Base-by-base conservation (phyloP, 2,888 invertebrate species). In the Syritta pipiens region DNA sequence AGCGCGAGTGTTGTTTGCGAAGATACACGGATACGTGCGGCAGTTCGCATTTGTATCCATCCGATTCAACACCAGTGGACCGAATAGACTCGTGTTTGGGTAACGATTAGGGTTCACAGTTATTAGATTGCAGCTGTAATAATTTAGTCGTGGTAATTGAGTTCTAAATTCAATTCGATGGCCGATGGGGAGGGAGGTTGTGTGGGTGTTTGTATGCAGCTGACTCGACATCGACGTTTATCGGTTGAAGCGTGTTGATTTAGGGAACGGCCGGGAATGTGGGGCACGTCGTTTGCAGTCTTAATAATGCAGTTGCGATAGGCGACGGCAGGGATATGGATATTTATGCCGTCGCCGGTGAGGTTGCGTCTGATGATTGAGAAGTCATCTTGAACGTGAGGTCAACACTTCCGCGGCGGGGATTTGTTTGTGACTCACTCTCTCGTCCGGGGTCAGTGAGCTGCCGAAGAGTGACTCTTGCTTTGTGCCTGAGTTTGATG, bases 91-190 rank as follows among this genome's bases (percentile, higher is more conserved):
- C 65, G 77, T 79, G 72, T 79, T 72, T 67, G 77, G 72, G 72
- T 79, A 79, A 67, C 77, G 77, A 79, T 79, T 79, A 79, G 77
- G n/a, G 77, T 79, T 79, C 67, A 79, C 77, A 79, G 77, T 79
- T 79, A 79, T 79, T 79, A 79, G 77, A 79, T 79, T 79, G 77
- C 65, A 79, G 72, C 72, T 72, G 72, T 79, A 79, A 79, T 79
- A 79, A 79, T 79, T 79, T 79, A 72, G 77, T 79, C 72, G 49
- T 60, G 77, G 57, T 79, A 79, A 79, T 79, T 79, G 77, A 79
- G 77, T 79, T 72, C 77, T 79, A 79, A 79, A 79, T 59, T 72
- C 51, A 67, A 28, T 60, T 19, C 26, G 28, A 9, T 26, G 40
- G 14, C 48, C 4, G 37, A 10, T 17, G 62, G 42, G 19, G 62